These are phyloP conservation scores for Elephas maximus DNA, from an alignment of 2,113 vertebrate species.

Conservation along the genomic window DNA sequence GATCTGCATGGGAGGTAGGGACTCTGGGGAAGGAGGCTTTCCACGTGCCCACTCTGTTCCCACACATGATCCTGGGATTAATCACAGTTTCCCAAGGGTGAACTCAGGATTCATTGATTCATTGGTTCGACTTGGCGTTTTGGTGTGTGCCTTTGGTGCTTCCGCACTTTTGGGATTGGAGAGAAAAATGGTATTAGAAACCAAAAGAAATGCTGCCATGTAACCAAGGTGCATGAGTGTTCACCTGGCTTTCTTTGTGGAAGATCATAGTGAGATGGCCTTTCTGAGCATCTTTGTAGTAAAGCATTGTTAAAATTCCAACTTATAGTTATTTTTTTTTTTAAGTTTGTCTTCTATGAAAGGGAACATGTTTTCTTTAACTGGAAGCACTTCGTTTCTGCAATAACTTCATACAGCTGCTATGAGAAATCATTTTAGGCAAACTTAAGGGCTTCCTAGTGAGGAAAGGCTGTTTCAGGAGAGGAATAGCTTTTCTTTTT, in stretches of 20 bases:
- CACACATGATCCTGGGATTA: background rate
- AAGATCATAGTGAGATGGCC: background rate
- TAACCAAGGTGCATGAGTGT: background rate
- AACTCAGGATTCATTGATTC: background rate
- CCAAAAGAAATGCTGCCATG: background rate
- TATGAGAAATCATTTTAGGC: conserved; percentile 44
- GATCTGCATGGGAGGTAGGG: background rate
- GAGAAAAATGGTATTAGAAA: conserved; percentile 7
- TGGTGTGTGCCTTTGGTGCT: background rate
- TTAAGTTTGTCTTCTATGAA: background rate
- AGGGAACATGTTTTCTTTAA: background rate
- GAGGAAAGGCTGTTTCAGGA: conserved; percentile 57
- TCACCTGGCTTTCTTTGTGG: background rate
- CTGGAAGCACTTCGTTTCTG: background rate
- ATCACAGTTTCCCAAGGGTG: background rate
- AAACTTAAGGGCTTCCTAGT: conserved; percentile 43
- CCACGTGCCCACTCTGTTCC: background rate
- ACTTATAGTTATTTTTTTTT: background rate
- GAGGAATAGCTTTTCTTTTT: conserved; percentile 15
- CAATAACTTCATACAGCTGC: background rate
- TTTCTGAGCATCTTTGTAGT: background rate
- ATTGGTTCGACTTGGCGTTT: background rate
- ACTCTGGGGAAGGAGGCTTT: background rate
- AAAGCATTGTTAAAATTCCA: background rate
- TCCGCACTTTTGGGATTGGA: background rate